Evolutionary conservation across 2,797 vertebrate genomes (phyloP).

Genomic region (Zenarchopterus dispar): DNA sequence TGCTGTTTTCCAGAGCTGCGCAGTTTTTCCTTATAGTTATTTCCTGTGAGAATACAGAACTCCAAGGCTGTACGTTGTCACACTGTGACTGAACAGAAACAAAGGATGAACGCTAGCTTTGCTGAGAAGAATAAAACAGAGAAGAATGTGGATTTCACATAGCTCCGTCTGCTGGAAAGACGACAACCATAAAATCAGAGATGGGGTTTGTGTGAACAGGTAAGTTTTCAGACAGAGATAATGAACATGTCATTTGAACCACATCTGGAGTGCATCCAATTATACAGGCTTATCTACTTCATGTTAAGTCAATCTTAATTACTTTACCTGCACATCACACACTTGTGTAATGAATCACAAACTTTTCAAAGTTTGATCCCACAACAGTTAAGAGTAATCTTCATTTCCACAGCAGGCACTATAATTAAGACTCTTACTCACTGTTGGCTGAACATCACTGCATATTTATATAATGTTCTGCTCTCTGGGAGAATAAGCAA

Average conservation of each 20-base stretch:
- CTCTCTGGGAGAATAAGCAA: not conserved
- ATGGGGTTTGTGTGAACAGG: not conserved
- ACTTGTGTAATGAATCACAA: constrained; percentile 1
- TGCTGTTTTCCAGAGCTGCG: constrained; percentile 4
- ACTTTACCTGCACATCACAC: constrained; percentile 4
- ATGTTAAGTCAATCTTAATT: constrained; percentile 31
- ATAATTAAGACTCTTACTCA: constrained; percentile 23
- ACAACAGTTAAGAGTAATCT: not conserved
- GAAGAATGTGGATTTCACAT: not conserved
- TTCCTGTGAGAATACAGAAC: constrained; percentile 5
- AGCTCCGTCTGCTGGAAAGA: too few species aligned
- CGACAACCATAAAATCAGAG: too few species aligned
- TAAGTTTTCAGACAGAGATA: constrained; percentile 10
- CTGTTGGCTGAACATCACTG: not conserved
- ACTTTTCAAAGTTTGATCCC: not conserved
- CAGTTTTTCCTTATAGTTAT: constrained; percentile 8
- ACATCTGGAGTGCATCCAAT: constrained; percentile 13
- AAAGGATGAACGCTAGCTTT: constrained; percentile 15
- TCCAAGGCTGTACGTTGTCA: not conserved
- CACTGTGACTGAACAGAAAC: constrained; percentile 1
- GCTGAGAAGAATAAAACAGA: not conserved
- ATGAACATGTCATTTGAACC: constrained; percentile 15
- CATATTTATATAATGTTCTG: not conserved
- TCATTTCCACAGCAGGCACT: too few species aligned
- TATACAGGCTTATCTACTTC: constrained; percentile 13